Evolutionary conservation across 2,888 invertebrate species (phyloP).

Genomic region (Aphidoletes aphidimyza): DNA sequence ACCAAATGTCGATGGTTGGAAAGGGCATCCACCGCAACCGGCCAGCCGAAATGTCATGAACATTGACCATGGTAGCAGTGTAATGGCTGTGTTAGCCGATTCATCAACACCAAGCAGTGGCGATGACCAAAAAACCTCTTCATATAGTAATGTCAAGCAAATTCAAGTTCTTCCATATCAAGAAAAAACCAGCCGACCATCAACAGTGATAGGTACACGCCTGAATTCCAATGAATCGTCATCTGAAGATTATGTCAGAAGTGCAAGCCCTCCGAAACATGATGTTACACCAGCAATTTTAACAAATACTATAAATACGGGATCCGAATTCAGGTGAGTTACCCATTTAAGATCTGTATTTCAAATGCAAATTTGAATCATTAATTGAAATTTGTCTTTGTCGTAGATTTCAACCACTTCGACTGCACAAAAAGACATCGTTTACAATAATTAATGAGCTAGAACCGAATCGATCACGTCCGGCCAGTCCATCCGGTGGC

Average conservation of each 20-base stretch:
- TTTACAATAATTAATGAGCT: slow-evolving; percentile 76
- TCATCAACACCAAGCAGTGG: slow-evolving; percentile 58
- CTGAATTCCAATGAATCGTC: slow-evolving; percentile 43
- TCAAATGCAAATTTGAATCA: not conserved
- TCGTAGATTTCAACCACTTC: slow-evolving; percentile 60
- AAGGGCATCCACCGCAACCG: slow-evolving; percentile 64
- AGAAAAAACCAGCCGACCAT: slow-evolving; percentile 4
- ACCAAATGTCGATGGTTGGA: slow-evolving; percentile 61
- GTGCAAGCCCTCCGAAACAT: slow-evolving; percentile 57
- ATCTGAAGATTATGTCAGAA: slow-evolving; percentile 12
- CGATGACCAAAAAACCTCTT: slow-evolving; percentile 36
- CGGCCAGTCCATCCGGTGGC: slow-evolving; percentile 61
- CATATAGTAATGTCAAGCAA: not conserved
- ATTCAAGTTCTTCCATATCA: slow-evolving; percentile 55
- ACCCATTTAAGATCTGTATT: not conserved
- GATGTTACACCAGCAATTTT: slow-evolving; percentile 64
- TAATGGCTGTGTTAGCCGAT: slow-evolving; percentile 65
- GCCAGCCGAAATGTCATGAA: slow-evolving; percentile 65
- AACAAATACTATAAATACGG: slow-evolving; percentile 63
- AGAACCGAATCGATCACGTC: slow-evolving; percentile 68
- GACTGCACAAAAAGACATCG: slow-evolving; percentile 74
- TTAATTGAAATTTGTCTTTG: not conserved
- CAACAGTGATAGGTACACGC: slow-evolving; percentile 9
- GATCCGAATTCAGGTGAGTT: slow-evolving; percentile 64
- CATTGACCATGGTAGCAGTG: slow-evolving; percentile 63